Base-by-base conservation (phyloP, 2,888 invertebrate genomes). In the Acanthopleura granulata region DNA sequence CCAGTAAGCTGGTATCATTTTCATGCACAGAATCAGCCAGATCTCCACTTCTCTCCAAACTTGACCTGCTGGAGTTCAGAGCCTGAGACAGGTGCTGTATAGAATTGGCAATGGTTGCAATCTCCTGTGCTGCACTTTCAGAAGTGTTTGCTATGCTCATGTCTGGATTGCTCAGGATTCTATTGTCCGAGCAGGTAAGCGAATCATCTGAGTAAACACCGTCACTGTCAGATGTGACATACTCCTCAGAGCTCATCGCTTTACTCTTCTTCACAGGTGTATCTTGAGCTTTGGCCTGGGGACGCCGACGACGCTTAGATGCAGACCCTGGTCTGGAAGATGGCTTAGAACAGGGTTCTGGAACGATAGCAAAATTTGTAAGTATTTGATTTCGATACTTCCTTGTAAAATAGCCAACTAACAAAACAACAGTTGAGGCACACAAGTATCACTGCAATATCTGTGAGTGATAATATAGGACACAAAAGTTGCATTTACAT, bases 161-260 rank as follows among this genome's bases (percentile, higher is more conserved):
- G 16, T 27, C 66, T 16, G 22, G 16, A 27, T 27, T 27, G 29
- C 25, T 25, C 29, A 66, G 66, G 16, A 27, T 27, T 22, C 16
- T 57, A 12, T 69, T 18, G 18, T 72, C 75, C 15, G 73, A 69
- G 27, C 66, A 74, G 30, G 78, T 82, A 40, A 81, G 72, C 16
- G 87, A 86, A 71, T 85, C 84, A 51, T 87, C 85, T 4, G 87
- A 86, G 74, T 80, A 85, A n/a, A 83, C 75, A 75, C 85, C 83
- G 72, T 86, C 86, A 78, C 81, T 84, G 22, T 86, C 87, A 25
- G 87, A 85, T 18, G 83, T 80, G 50, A 78, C 81, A 77, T 86
- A 86, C 73, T 86, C 87, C 77, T 87, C 87, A 1, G 87, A 86
- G 69, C 86, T 84, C 49, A 78, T 80, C 50, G 78, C 77, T 18